Evolutionary conservation across 2,888 invertebrate genomes (phyloP), one percentile per base, ranked within the genome.

Genomic region (Buathra laborator): DNA sequence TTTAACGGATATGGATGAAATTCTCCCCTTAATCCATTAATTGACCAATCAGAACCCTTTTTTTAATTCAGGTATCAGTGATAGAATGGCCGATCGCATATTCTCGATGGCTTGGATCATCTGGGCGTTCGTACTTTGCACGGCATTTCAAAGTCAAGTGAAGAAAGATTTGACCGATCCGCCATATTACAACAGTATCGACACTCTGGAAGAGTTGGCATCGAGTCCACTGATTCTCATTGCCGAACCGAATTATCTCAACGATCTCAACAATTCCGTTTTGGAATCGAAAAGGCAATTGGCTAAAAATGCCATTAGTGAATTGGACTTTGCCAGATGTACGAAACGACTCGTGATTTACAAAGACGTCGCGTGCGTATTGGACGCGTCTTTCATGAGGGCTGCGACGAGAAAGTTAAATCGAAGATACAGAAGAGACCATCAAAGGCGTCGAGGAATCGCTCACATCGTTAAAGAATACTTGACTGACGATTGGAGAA

Each of bases 81-180:
- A 66, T 1, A 44, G 29, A 6, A 64, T 53, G 19, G 78, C 72
- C 9, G 82, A 86, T 24, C 68, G 87, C 7, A 86, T 88, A 53
- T 66, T 87, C 32, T 44, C 64, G 14, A 75, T 87, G 0, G 80
- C 78, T 29, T 88, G 81, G 78, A 85, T 87, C 12, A n/a, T 84
- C 9, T 87, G 84, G 68, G 81, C 88, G 0, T 74, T 77, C 7
- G 43, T 86, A 1, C 14, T 86, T n/a, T 56, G 68, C 3, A 76
- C 56, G 0, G 76, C 74, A 0, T 74, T 68, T 5, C 84, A 87
- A 48, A 71, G 79, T 12, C 67, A 84, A 12, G 75, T 88, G 2
- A 78, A 86, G 1, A 86, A 88, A 14, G 71, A 84, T n/a, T 19
- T 88, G 14, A 81, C 86, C 2, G 16, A 56, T 24, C 84, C 82